Percentiles rank a stretch among this genome's conserved stretches.
Evolutionary conservation across 2,797 vertebrate species (phyloP).

Genomic region (Scarus forsteni): DNA sequence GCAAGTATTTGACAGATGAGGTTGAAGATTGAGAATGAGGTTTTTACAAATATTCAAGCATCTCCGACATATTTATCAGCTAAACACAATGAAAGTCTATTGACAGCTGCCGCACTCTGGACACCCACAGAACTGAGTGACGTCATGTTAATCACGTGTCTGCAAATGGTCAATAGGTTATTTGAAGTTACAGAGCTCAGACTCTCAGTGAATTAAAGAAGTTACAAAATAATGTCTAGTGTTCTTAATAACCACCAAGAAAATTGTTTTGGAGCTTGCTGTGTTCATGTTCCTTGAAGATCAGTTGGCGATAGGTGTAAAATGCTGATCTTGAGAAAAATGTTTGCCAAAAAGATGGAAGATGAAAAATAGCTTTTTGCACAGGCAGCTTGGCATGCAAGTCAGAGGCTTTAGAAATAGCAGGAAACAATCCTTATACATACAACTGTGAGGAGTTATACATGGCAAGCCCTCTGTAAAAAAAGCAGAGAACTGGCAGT

Average conservation of each 20-base stretch:
- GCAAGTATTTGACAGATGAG: too few species aligned
- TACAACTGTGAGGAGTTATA: conserved; percentile 87
- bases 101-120: too few species aligned
- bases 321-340: conserved; percentile 82
- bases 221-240: conserved; percentile 25
- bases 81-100: too few species aligned
- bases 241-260: conserved; percentile 34
- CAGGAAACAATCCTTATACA: conserved; percentile 86
- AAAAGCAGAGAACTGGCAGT: conserved; percentile 84
- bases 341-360: conserved; percentile 80
- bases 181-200: conserved; percentile 30
- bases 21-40: too few species aligned
- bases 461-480: conserved; percentile 88
- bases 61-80: too few species aligned
- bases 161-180: conserved; percentile 9
- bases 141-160: too few species aligned
- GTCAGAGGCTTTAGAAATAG: conserved; percentile 77
- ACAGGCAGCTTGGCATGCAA: conserved; percentile 87
- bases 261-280: conserved; percentile 43
- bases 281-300: conserved; percentile 65
- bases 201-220: conserved; percentile 25
- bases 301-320: conserved; percentile 78
- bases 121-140: too few species aligned
- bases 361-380: conserved; percentile 82
- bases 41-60: too few species aligned